Base-by-base conservation (phyloP, 2,888 invertebrate genomes). In the Megaustenia siamemsis region DNA sequence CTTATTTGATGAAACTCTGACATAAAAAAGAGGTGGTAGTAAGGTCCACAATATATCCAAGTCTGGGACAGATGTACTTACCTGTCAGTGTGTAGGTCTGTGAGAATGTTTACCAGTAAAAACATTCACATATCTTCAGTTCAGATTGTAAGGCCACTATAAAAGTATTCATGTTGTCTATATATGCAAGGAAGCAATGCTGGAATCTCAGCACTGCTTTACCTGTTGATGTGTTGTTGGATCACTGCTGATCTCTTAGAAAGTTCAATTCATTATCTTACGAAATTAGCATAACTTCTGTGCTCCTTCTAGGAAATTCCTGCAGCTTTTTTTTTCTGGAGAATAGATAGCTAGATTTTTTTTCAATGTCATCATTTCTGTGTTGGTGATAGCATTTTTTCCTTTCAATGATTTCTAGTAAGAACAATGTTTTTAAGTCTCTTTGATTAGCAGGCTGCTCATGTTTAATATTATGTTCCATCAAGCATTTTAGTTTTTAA, bases 151-250 rank as follows among this genome's bases (percentile, higher is more conserved):
- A 73, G 28, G 45, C 45, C 28, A 69, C 38, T 69, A 40, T 69
- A n/a, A 0, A 35, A 53, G 53, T 53, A 40, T 53, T 76, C 35
- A 35, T 56, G 18, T 76, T 56, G 35, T 56, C 32, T 53, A 43
- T 53, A 56, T 76, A 76, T 76, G 76, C 76, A 76, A 76, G 24
- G 35, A 49, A 49, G 76, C 38, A 56, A 38, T 35, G 56, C 76
- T 35, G 60, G 76, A 75, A 45, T 28, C 32, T 24, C 56, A 38
- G 76, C 38, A 32, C 49, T 75, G 75, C 75, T 56, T 56, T 53
- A 49, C 60, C 32, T 76, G 56, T 56, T 56, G 53, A 76, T 15
- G 10, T 49, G 32, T 76, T 76, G 15, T 49, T 73, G 73, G 49
- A 49, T 73, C 49, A 73, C 73, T 73, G 73, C 73, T 73, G 73